Conservation (phyloP, 2,888 invertebrate genomes). For the Leucophenga montana region DNA sequence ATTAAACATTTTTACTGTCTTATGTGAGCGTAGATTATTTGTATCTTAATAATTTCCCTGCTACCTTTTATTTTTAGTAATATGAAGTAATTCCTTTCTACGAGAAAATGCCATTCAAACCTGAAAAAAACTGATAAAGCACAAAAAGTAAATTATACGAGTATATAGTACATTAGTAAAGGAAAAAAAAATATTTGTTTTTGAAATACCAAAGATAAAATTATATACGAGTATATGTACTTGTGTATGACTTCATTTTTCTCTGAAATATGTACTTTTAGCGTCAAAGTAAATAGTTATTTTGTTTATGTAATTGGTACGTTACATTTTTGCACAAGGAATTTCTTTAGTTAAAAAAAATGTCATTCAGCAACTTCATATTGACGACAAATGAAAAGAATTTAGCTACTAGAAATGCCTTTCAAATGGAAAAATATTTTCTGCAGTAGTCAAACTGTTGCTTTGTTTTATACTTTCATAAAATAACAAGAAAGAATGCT, state of each 20-base stretch:
- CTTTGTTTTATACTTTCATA: neutral
- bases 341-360: conserved; percentile 10
- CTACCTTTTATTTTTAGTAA: neutral
- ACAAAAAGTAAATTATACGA: neutral
- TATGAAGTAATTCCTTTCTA: neutral
- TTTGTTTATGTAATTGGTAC: neutral
- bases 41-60: neutral
- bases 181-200: conserved; percentile 6
- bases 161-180: neutral
- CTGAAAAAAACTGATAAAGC: too few relatives aligned
- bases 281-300: too few relatives aligned
- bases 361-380: neutral
- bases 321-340: neutral
- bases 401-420: conserved; percentile 1
- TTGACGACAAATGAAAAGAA: conserved; percentile 35
- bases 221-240: neutral
- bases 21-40: neutral
- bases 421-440: conserved; percentile 9
- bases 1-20: too few relatives aligned
- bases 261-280: too few relatives aligned
- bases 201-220: conserved; percentile 25
- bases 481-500: too few relatives aligned
- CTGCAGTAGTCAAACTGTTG: conserved; percentile 43
- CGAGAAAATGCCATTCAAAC: neutral
- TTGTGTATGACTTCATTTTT: too few relatives aligned